phyloP scores from a whole-genome alignment of 2,797 vertebrate species.

The Acropternis orthonyx region DNA sequence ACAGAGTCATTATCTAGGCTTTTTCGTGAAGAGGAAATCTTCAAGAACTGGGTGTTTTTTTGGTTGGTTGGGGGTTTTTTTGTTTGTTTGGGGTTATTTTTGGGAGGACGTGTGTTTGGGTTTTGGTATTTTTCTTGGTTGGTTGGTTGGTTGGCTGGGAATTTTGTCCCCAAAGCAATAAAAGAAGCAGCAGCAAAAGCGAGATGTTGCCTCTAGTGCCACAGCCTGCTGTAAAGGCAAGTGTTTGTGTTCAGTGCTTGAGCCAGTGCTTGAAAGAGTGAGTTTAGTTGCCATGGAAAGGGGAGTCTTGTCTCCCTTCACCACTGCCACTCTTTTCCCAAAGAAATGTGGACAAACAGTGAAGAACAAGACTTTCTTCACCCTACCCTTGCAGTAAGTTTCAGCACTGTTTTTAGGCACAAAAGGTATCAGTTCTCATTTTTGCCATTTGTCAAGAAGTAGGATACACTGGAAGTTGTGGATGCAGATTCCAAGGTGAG shows the following conservation, averaged over 20 bases:
- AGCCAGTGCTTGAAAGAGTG: background rate
- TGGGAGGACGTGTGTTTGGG: background rate
- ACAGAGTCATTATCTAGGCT: background rate
- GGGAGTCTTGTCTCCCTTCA: background rate
- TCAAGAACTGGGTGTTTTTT: background rate
- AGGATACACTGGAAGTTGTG: background rate
- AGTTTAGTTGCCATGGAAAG: background rate
- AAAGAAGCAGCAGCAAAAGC: background rate
- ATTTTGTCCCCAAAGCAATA: background rate
- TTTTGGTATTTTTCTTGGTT: background rate
- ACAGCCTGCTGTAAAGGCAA: background rate
- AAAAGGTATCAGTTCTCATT: background rate
- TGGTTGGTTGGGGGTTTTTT: background rate
- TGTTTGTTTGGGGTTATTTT: background rate
- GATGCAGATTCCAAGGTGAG: background rate
- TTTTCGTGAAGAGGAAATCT: background rate
- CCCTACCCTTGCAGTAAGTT: background rate
- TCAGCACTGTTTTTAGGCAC: background rate
- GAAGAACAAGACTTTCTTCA: background rate
- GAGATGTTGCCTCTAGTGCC: background rate
- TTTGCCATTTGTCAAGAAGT: background rate
- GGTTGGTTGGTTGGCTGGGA: no score
- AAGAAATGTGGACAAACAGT: background rate
- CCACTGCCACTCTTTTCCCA: background rate
- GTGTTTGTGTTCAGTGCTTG: rapidly evolving